Percentiles rank a stretch among this genome's conserved stretches.
Conservation (phyloP, 2,888 invertebrate species). For the Glaucopsyche alexis region DNA sequence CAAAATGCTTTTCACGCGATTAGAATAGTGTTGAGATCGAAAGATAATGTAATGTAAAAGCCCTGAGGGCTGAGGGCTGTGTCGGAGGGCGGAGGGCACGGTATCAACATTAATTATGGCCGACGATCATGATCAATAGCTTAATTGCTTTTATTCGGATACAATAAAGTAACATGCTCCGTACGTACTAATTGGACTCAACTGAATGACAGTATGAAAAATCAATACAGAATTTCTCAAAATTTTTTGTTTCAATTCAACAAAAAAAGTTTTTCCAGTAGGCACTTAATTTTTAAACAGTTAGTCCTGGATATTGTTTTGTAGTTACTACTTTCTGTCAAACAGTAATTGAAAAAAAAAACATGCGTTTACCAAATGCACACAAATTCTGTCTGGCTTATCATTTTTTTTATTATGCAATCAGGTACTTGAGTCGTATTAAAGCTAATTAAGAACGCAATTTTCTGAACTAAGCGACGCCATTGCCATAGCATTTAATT, state of each 20-base stretch:
- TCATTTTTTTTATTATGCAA: too few species aligned
- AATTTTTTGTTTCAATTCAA: conserved; percentile 9
- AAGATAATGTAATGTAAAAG: conserved; percentile 40
- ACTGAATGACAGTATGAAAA: neutral
- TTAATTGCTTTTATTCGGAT: conserved; percentile 31
- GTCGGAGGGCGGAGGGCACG: conserved; percentile 30
- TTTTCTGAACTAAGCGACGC: neutral
- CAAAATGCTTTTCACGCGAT: conserved; percentile 44
- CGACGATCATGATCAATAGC: conserved; percentile 29
- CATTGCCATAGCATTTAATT: neutral
- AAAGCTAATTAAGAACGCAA: neutral
- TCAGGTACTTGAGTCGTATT: too few species aligned
- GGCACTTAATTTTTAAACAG: neutral
- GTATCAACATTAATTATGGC: conserved; percentile 37
- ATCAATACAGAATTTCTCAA: neutral
- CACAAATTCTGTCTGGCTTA: too few species aligned
- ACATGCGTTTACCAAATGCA: too few species aligned
- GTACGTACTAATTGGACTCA: conserved; percentile 24
- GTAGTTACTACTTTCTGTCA: too few species aligned
- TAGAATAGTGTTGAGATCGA: conserved; percentile 40
- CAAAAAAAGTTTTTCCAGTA: neutral
- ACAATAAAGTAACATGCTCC: conserved; percentile 25
- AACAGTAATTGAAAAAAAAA: too few species aligned
- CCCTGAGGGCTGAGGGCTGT: conserved; percentile 22
- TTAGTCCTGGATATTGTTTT: neutral